These are phyloP conservation scores for Sclerodermus sp. DNA, from an alignment of 2,888 invertebrate genomes.

Conservation along the genomic window DNA sequence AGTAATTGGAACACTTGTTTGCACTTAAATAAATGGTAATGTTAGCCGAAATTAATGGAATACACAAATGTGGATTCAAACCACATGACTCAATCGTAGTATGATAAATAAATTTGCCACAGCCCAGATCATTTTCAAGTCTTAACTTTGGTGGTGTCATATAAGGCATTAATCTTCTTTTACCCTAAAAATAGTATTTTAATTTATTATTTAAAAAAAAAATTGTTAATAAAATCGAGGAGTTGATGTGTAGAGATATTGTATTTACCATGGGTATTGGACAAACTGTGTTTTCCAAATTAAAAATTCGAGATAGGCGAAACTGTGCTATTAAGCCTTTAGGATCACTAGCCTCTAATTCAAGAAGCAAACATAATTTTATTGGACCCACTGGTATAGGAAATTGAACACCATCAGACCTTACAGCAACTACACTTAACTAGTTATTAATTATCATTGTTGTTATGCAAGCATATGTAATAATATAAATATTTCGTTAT, in stretches of 20 bases:
- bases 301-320: slow-evolving; percentile 23
- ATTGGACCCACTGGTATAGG: slow-evolving; percentile 22
- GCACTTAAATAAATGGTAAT: slow-evolving; percentile 14
- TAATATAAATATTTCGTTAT: too few species aligned
- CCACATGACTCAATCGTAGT: slow-evolving; percentile 29
- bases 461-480: too few species aligned
- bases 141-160: slow-evolving; percentile 19
- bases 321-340: slow-evolving; percentile 7
- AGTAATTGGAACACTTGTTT: slow-evolving; percentile 16
- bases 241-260: background rate
- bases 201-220: background rate
- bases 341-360: slow-evolving; percentile 5
- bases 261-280: slow-evolving; percentile 24
- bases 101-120: slow-evolving; percentile 26
- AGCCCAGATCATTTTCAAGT: slow-evolving; percentile 28
- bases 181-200: slow-evolving; percentile 14
- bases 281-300: slow-evolving; percentile 16
- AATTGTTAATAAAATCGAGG: too few species aligned
- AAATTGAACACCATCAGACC: slow-evolving; percentile 22
- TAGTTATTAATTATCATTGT: slow-evolving; percentile 15
- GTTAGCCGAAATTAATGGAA: slow-evolving; percentile 22
- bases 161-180: slow-evolving; percentile 20
- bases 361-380: slow-evolving; percentile 24
- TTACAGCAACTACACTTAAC: slow-evolving; percentile 6
- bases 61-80: slow-evolving; percentile 9